phyloP scores from a whole-genome alignment of 2,888 invertebrate species.

The Nomada fabriciana region DNA sequence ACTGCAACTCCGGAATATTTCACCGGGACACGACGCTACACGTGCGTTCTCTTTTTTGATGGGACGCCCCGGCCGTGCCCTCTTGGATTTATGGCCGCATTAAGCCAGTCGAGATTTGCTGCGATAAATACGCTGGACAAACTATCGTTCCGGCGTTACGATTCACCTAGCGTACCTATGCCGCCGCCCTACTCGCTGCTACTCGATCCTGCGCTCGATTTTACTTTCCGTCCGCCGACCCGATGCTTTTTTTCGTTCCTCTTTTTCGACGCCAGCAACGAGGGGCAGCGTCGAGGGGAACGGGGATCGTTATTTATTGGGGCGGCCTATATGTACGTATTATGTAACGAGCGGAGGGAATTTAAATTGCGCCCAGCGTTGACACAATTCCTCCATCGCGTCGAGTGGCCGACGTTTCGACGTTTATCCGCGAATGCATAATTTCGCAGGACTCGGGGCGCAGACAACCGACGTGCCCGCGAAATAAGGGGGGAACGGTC shows the following conservation, averaged over 20 bases:
- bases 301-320: neutral
- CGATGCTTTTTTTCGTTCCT: neutral
- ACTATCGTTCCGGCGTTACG: conserved; percentile 39
- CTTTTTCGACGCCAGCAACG: too few relatives aligned
- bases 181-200: neutral
- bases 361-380: too few relatives aligned
- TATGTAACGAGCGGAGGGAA: neutral
- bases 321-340: neutral
- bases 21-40: conserved; percentile 27
- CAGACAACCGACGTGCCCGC: neutral
- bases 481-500: neutral
- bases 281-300: neutral
- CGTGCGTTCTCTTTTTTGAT: conserved; percentile 50
- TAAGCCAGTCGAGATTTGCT: conserved; percentile 54
- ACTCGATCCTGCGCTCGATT: neutral
- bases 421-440: neutral
- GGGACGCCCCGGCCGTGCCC: conserved; percentile 39
- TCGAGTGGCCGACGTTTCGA: too few relatives aligned
- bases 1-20: conserved; percentile 36
- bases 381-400: too few relatives aligned
- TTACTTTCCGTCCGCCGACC: conserved; percentile 9
- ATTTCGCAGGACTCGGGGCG: neutral
- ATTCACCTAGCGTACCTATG: conserved; percentile 16
- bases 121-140: conserved; percentile 56
- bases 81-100: conserved; percentile 45